Percentiles rank a stretch among this genome's conserved stretches.
Conservation (phyloP, 2,888 invertebrate genomes). For the Heliconius charithonia region DNA sequence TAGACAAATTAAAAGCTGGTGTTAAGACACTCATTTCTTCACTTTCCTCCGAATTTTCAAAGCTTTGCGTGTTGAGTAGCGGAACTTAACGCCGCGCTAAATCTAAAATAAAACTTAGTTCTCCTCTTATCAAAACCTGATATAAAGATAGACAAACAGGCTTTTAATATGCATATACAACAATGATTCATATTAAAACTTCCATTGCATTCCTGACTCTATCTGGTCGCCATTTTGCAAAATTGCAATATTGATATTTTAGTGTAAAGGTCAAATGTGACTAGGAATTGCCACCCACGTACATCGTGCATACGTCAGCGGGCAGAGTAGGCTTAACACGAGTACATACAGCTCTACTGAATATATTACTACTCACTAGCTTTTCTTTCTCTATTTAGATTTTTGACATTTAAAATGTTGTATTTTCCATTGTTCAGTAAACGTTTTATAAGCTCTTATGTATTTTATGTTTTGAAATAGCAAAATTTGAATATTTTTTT, state of each 20-base stretch:
- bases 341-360: neutral
- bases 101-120: neutral
- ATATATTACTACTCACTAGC: neutral
- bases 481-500: no score
- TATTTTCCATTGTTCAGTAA: no score
- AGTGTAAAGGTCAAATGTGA: constrained; percentile 17
- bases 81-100: no score
- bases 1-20: no score
- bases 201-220: neutral
- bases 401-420: no score
- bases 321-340: constrained; percentile 46
- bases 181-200: neutral
- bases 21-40: no score
- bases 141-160: neutral
- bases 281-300: constrained; percentile 11
- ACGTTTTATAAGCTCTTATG: no score
- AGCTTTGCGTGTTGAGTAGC: no score
- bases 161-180: neutral
- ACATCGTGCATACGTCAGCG: constrained; percentile 48
- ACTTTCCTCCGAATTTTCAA: no score
- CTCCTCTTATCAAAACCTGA: neutral
- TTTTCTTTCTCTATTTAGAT: neutral
- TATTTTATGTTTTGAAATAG: no score
- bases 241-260: neutral
- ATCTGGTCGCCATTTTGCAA: neutral